These are phyloP conservation scores for rat (Rattus norvegicus) DNA, from an alignment of 2,113 vertebrate genomes.

Conservation along the genomic window DNA sequence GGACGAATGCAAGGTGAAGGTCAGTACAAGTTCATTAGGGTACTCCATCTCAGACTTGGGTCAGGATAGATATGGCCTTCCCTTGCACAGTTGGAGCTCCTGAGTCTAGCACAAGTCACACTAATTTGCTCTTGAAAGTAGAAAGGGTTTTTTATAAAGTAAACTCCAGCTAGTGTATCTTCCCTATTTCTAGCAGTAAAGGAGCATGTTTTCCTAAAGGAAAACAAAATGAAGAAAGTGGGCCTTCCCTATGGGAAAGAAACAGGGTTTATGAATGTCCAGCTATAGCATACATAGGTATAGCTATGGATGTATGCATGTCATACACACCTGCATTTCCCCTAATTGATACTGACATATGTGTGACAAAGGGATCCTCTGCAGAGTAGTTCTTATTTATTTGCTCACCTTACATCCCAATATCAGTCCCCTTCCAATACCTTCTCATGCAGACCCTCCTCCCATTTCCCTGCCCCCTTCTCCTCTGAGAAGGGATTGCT, in stretches of 20 bases:
- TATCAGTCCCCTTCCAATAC: no score
- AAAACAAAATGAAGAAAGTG: neutral
- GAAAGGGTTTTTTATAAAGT: neutral
- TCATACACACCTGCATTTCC: neutral
- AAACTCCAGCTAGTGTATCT: neutral
- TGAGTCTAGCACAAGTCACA: neutral
- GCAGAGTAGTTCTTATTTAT: neutral
- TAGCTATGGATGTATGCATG: neutral
- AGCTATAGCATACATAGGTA: neutral
- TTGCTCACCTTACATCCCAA: no score
- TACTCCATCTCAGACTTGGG: neutral
- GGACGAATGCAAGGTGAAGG: neutral
- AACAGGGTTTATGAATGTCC: no score
- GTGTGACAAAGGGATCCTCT: neutral
- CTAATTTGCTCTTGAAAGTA: neutral
- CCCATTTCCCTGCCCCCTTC: no score
- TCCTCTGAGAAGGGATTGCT: no score
- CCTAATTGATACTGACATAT: neutral
- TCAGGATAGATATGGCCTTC: neutral
- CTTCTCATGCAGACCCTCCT: no score
- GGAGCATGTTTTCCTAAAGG: neutral
- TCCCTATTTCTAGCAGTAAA: neutral
- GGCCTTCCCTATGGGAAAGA: no score
- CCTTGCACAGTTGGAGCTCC: neutral
- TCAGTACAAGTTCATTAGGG: neutral